A percentile compares a stretch with the other conserved stretches of the same genome.
These are phyloP conservation scores for Esox niger DNA, from an alignment of 2,113 vertebrate species.

Conservation along the genomic window DNA sequence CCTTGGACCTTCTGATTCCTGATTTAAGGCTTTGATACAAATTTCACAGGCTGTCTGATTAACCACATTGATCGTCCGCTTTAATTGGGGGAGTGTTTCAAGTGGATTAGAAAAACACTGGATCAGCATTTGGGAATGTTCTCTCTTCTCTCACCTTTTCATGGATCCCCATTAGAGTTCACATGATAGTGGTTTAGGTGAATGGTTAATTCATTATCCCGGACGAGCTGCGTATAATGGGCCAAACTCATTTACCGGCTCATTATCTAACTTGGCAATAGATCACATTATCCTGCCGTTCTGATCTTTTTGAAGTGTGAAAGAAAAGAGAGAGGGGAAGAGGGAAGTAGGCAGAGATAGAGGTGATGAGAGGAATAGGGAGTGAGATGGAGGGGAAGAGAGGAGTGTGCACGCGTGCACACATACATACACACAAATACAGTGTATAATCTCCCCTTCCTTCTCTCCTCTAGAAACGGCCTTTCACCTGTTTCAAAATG, in stretches of 20 bases:
- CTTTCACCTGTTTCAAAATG: not conserved
- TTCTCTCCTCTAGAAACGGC: conserved; percentile 1
- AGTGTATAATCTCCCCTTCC: conserved; percentile 11
- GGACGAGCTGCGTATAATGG: conserved; percentile 59
- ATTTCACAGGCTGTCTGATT: conserved; percentile 3
- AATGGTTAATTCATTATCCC: conserved; percentile 61
- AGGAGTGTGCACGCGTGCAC: no score
- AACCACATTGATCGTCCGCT: not conserved
- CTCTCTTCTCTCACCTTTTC: conserved; percentile 29
- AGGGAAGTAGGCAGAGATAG: not conserved
- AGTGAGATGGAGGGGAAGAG: not conserved
- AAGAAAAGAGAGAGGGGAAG: not conserved
- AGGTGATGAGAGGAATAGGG: conserved; percentile 39
- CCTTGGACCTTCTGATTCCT: no score
- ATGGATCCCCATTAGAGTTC: conserved; percentile 51
- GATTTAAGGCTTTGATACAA: not conserved
- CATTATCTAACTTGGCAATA: conserved; percentile 62
- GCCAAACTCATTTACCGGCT: conserved; percentile 59
- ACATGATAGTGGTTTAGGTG: conserved; percentile 50
- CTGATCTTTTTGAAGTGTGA: conserved; percentile 55
- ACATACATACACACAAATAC: no score
- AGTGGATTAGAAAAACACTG: conserved; percentile 6
- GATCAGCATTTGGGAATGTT: conserved; percentile 10
- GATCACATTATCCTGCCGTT: conserved; percentile 56
- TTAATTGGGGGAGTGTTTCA: conserved; percentile 10